A percentile compares a stretch with the other conserved stretches of the same genome.
These are phyloP conservation scores for Pteropus alecto DNA, from an alignment of 2,113 vertebrate genomes.

Conservation along the genomic window DNA sequence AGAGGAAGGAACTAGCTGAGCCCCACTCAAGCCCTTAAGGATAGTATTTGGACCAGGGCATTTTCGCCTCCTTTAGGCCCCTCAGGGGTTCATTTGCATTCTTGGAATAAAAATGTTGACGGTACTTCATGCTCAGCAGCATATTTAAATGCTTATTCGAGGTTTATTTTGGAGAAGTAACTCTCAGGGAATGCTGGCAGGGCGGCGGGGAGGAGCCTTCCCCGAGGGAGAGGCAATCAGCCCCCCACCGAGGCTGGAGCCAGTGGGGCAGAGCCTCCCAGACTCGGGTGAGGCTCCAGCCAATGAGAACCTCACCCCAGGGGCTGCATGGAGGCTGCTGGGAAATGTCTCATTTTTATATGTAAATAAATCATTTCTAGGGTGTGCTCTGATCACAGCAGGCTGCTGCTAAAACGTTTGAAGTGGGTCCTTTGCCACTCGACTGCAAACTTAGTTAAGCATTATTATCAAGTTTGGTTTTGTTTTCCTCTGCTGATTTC, in stretches of 20 bases:
- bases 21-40: not conserved
- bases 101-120: conserved; percentile 63
- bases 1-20: not conserved
- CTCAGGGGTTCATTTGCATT: conserved; percentile 44
- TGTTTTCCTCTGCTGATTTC: conserved; percentile 54
- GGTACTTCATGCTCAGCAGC: conserved; percentile 39
- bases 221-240: conserved; percentile 79
- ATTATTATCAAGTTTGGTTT: conserved; percentile 47
- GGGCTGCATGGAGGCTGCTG: conserved; percentile 62
- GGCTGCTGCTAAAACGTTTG: conserved; percentile 75
- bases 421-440: conserved; percentile 65
- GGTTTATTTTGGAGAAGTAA: conserved; percentile 70
- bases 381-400: conserved; percentile 72
- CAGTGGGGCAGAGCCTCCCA: not conserved
- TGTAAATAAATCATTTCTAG: conserved; percentile 82
- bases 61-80: conserved; percentile 18
- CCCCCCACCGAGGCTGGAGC: conserved; percentile 51
- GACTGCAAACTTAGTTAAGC: conserved; percentile 62
- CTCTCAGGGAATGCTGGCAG: conserved; percentile 49
- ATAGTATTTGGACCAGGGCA: not conserved
- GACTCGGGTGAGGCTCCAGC: conserved; percentile 34
- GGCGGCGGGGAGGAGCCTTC: not conserved
- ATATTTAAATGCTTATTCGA: conserved; percentile 61
- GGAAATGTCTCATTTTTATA: conserved; percentile 80
- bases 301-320: conserved; percentile 68